Evolutionary conservation across 2,888 invertebrate species (phyloP).

Genomic region (Xestia rhomboidea): DNA sequence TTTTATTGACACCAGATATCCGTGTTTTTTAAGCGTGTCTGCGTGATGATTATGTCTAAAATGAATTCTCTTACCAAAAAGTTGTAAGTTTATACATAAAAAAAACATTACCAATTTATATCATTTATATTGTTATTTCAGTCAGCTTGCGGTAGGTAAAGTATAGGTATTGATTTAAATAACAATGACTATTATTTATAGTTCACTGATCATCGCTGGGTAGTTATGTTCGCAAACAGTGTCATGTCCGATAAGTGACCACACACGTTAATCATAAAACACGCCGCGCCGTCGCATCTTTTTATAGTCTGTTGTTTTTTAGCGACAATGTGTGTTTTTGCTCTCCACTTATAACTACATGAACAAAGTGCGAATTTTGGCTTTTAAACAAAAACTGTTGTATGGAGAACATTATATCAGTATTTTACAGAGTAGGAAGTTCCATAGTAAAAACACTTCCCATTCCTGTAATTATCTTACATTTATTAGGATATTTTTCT

Average conservation of each 20-base stretch:
- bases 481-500: background rate
- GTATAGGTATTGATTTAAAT: slow-evolving; percentile 4
- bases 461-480: background rate
- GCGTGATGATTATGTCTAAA: background rate
- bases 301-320: slow-evolving; percentile 31
- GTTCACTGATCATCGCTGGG: slow-evolving; percentile 15
- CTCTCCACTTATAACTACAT: background rate
- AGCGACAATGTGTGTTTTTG: slow-evolving; percentile 6
- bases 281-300: background rate
- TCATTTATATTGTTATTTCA: slow-evolving; percentile 3
- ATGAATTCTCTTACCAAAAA: background rate
- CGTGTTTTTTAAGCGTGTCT: background rate
- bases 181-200: slow-evolving; percentile 48
- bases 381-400: background rate
- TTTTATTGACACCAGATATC: slow-evolving; percentile 4
- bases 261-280: slow-evolving; percentile 40
- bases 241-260: slow-evolving; percentile 42
- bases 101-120: background rate
- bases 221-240: slow-evolving; percentile 19
- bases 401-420: background rate
- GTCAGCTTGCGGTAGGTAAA: slow-evolving; percentile 6
- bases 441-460: background rate
- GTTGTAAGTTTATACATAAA: background rate
- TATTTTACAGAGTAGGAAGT: background rate
- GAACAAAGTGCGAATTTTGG: slow-evolving; percentile 15